Base-by-base conservation (phyloP, 1,140 invertebrate genomes). In the Druon quercuslanigerum region DNA sequence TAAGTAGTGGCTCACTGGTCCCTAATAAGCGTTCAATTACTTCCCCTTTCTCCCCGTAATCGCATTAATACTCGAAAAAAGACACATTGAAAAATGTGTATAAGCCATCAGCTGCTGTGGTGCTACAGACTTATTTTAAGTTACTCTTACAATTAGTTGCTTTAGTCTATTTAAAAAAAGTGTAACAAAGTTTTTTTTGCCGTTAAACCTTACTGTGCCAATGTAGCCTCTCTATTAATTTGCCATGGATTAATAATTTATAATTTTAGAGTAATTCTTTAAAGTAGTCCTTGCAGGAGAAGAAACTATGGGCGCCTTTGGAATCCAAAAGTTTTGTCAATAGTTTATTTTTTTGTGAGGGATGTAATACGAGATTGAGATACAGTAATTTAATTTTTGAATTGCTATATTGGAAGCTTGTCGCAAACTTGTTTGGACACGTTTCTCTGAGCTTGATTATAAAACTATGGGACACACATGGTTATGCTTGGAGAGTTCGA, bases 1-100 rank as follows among this genome's bases (percentile, higher is more conserved):
- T 25, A 82, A 77, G 2, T 52, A 17, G 8, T 73, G n/a, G 72
- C 72, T 84, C 76, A 83, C 33, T 50, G 8, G 11, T 25, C 17
- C 8, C 19, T 8, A 57, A 13, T 8, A 20, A 57, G n/a, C 19
- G 12, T 57, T 25, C 9, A 57, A 57, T 12, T 56, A 9, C 54
- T 8, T 33, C 33, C 60, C 33, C 14, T 60, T 60, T 20, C 57
- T 11, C 57, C 6, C 13, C 13, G 33, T 40, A 66, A 66, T 66
- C n/a, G 25, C 60, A 66, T 46, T 66, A 66, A 25, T 66, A 40
- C 40, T 14, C 14, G 14, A 33, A 33, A 16, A 46, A 16, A 16
- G n/a, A 46, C 60, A 40, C 60, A 46, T 40, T 46, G 1, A 11
- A 20, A 33, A 60, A 14, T 40, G 60, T 66, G 60, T 66, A 40